phyloP scores from a whole-genome alignment of 1,140 invertebrate genomes.

The Monomorium pharaonis region DNA sequence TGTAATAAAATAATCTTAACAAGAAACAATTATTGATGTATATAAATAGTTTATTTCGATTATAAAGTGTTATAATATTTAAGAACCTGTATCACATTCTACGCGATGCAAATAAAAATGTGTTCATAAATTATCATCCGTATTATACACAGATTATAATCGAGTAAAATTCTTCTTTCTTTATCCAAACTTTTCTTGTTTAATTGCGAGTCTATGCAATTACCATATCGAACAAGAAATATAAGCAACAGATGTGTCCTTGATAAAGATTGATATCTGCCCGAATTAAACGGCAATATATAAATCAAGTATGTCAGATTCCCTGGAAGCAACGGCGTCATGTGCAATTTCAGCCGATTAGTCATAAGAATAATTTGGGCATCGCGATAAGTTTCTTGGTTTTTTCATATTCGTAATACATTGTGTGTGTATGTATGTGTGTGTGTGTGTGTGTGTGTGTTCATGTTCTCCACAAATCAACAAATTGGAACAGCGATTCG shows the following conservation, averaged over 20 bases:
- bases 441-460: not conserved
- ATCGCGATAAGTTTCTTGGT: constrained; percentile 17
- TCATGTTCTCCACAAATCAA: not conserved
- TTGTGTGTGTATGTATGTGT: not conserved
- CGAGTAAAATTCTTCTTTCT: not conserved
- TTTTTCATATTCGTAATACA: constrained; percentile 23
- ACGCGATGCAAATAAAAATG: not conserved
- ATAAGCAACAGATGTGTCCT: constrained; percentile 22
- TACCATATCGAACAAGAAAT: constrained; percentile 4
- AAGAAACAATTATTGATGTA: not conserved
- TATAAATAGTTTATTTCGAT: not conserved
- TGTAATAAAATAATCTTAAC: no score
- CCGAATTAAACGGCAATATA: constrained; percentile 47
- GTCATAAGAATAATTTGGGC: constrained; percentile 21
- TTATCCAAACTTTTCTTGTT: not conserved
- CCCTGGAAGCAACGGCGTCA: constrained; percentile 12
- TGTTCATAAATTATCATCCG: not conserved
- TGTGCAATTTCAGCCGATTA: constrained; percentile 45
- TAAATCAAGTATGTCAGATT: constrained; percentile 40
- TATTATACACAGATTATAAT: not conserved
- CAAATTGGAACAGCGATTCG: not conserved
- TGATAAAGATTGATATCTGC: constrained; percentile 26
- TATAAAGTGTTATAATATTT: not conserved
- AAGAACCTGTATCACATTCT: not conserved
- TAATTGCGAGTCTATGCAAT: not conserved